Evolutionary conservation across 2,113 vertebrate species (phyloP).

Genomic region (Macquaria ambigua): DNA sequence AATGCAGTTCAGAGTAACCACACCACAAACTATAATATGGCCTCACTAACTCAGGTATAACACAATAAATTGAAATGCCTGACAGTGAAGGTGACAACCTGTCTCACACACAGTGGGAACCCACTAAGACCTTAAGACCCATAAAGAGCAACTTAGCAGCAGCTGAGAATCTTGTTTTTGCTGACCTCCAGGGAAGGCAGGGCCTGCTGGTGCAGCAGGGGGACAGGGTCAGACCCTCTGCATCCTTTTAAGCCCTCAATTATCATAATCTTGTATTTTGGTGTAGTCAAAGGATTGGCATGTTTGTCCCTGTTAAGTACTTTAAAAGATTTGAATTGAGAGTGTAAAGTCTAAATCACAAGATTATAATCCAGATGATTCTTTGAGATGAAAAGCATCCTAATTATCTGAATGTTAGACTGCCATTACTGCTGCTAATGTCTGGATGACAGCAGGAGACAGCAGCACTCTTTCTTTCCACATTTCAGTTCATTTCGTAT

Average conservation of each 20-base stretch:
- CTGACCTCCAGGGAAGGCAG: too few relatives aligned
- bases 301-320: not conserved
- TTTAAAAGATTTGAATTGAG: not conserved
- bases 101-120: too few relatives aligned
- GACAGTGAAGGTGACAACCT: too few relatives aligned
- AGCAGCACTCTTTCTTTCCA: not conserved
- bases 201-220: not conserved
- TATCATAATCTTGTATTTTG: constrained; percentile 36
- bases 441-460: constrained; percentile 3
- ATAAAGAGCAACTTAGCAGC: too few relatives aligned
- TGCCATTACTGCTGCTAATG: constrained; percentile 15
- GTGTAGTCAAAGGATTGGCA: constrained; percentile 5
- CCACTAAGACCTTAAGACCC: too few relatives aligned
- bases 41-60: too few relatives aligned
- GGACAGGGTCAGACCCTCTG: not conserved
- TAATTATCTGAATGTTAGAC: constrained; percentile 41
- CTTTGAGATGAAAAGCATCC: constrained; percentile 26
- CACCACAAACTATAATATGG: too few relatives aligned
- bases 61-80: too few relatives aligned
- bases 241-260: not conserved
- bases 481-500: constrained; percentile 12
- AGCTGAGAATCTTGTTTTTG: too few relatives aligned
- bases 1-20: too few relatives aligned
- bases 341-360: not conserved
- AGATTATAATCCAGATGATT: constrained; percentile 45